A percentile compares a stretch with the other conserved stretches of the same genome.
phyloP scores from a whole-genome alignment of 2,113 vertebrate species.

The Sigmodon hispidus region DNA sequence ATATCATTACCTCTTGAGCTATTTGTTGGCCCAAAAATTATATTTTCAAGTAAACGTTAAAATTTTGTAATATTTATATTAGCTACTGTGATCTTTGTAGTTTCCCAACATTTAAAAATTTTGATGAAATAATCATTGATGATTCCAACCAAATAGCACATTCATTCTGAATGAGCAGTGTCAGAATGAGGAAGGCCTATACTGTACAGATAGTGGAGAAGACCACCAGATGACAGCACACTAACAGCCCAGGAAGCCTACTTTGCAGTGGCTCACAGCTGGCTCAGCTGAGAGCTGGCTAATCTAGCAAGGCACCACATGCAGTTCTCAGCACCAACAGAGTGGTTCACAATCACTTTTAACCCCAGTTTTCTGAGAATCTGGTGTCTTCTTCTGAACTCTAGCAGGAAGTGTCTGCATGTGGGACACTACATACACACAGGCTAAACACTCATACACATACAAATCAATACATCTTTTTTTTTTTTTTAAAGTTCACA shows the following conservation, averaged over 20 bases:
- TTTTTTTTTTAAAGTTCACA: neutral
- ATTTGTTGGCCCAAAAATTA: neutral
- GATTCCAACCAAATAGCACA: neutral
- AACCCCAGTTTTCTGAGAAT: too few species aligned
- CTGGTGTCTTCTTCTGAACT: neutral
- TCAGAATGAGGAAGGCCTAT: neutral
- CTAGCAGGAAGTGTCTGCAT: neutral
- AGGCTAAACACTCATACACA: neutral
- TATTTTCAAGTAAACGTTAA: constrained; percentile 45
- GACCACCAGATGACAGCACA: neutral
- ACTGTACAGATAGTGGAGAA: too few species aligned
- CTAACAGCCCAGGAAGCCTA: neutral
- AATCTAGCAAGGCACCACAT: neutral
- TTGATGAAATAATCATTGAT: neutral
- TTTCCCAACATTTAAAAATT: neutral
- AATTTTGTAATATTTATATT: neutral
- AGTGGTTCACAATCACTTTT: neutral
- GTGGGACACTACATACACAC: neutral
- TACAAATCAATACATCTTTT: neutral
- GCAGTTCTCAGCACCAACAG: neutral
- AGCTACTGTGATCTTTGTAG: neutral
- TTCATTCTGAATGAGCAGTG: neutral
- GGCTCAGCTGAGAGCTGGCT: neutral
- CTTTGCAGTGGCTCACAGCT: neutral
- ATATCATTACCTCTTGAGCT: neutral